A percentile compares a stretch with the other conserved stretches of the same genome.
phyloP scores from a whole-genome alignment of 2,888 invertebrate species.

The Dryobotodes eremita region DNA sequence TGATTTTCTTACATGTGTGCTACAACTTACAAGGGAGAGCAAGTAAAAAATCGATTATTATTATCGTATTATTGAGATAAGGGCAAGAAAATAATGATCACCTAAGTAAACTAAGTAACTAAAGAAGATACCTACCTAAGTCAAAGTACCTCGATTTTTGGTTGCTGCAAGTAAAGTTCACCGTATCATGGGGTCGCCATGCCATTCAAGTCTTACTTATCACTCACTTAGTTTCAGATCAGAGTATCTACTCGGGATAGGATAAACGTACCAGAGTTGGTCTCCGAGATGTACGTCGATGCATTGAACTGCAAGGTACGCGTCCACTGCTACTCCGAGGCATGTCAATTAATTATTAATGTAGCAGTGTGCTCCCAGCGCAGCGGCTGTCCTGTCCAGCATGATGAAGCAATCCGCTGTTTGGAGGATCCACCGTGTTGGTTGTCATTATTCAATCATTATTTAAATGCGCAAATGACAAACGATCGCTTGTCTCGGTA shows the following conservation, averaged over 20 bases:
- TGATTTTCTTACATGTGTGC: background rate
- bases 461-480: conserved; percentile 73
- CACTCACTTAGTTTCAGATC: background rate
- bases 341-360: background rate
- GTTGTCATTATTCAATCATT: conserved; percentile 74
- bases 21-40: background rate
- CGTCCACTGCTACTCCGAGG: background rate
- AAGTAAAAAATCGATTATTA: background rate
- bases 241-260: background rate
- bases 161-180: background rate
- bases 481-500: conserved; percentile 69
- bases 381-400: conserved; percentile 39
- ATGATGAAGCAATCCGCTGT: conserved; percentile 67
- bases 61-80: background rate
- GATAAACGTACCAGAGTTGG: background rate
- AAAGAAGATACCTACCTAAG: too few species aligned
- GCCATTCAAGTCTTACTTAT: background rate
- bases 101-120: background rate
- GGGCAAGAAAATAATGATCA: background rate
- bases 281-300: background rate
- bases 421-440: conserved; percentile 55
- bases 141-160: background rate
- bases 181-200: background rate
- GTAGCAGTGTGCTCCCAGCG: conserved; percentile 6
- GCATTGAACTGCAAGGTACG: background rate